These are phyloP conservation scores for Myotis vivesi DNA, from an alignment of 2,797 vertebrate genomes.

Conservation along the genomic window DNA sequence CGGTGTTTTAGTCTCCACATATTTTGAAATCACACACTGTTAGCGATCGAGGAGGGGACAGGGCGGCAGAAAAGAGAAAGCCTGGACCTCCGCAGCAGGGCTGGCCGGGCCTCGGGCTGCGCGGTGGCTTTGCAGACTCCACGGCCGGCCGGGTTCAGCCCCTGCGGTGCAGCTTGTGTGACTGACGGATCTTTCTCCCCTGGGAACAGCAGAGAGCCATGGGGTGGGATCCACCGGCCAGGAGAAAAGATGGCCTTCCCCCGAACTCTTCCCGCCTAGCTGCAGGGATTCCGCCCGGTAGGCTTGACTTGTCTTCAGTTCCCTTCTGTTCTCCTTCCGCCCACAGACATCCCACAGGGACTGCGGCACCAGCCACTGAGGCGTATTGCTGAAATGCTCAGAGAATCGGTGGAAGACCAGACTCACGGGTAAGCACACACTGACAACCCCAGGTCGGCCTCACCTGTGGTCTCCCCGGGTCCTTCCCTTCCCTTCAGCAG, in stretches of 20 bases:
- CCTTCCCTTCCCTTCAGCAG: background rate
- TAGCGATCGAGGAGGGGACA: background rate
- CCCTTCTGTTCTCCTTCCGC: background rate
- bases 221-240: background rate
- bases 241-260: background rate
- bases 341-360: constrained; percentile 76
- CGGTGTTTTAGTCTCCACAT: background rate
- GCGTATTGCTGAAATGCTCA: constrained; percentile 77
- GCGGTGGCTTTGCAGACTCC: background rate
- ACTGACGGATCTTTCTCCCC: background rate
- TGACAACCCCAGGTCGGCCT: too few relatives aligned
- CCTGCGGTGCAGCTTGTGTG: background rate
- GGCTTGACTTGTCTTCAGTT: background rate
- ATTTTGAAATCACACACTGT: constrained; percentile 26
- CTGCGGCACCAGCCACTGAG: constrained; percentile 76
- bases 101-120: background rate
- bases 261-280: background rate
- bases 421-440: constrained; percentile 71
- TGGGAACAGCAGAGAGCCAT: background rate
- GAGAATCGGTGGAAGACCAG: constrained; percentile 71
- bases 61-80: background rate
- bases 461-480: background rate
- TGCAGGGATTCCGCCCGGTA: background rate
- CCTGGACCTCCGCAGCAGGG: background rate
- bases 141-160: background rate